Percentiles rank a stretch among this genome's conserved stretches.
These are phyloP conservation scores for Macaca nemestrina DNA, from an alignment of 2,113 vertebrate genomes.

Conservation along the genomic window DNA sequence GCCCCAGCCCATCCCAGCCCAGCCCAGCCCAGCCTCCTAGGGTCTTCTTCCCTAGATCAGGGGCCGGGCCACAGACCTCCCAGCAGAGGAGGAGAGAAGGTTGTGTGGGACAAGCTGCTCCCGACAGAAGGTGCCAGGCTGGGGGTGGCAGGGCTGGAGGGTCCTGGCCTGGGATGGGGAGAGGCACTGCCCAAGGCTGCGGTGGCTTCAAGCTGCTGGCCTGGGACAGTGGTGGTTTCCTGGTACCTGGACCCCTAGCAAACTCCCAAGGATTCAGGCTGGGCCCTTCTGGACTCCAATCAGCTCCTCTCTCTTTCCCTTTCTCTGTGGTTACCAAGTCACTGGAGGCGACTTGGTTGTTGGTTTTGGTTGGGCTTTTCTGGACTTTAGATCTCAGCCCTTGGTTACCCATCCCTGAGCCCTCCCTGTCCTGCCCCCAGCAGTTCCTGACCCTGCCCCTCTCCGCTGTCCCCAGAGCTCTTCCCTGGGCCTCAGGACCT, in stretches of 20 bases:
- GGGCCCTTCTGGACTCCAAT: background rate
- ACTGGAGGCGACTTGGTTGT: background rate
- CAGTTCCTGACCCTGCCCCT: accelerated
- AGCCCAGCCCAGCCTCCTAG: background rate
- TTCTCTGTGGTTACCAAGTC: too few relatives aligned
- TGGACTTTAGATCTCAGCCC: background rate
- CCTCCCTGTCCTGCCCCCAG: accelerated
- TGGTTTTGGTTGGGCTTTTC: background rate
- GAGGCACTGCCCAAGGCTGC: background rate
- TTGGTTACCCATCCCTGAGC: background rate
- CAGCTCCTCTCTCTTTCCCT: too few relatives aligned
- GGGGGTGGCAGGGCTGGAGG: background rate
- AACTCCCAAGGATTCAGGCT: background rate
- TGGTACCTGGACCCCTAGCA: background rate
- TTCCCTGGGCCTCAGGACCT: background rate
- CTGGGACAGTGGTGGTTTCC: background rate
- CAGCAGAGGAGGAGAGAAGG: background rate
- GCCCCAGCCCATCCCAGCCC: background rate
- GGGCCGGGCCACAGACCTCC: background rate
- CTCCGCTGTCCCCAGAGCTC: background rate
- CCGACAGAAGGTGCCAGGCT: background rate
- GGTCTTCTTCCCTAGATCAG: background rate
- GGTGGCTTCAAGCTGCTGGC: background rate
- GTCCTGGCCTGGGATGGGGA: background rate
- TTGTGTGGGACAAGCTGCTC: too few relatives aligned